Percentiles rank a stretch among this genome's conserved stretches.
Conservation (phyloP, 2,888 invertebrate species). For the Apamea sordens region DNA sequence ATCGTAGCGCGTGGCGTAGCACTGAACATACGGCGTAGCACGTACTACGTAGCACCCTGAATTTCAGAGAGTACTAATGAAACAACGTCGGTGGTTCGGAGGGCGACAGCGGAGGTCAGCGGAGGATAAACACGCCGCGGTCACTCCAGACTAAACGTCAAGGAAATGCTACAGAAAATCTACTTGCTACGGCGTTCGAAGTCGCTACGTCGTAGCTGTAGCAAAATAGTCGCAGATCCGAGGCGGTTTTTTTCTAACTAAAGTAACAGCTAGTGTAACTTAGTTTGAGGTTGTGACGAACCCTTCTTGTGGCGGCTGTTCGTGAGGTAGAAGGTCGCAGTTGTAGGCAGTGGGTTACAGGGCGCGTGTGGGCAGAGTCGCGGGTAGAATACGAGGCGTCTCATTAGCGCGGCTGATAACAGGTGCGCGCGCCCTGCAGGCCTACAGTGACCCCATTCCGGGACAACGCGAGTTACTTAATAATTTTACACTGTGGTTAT, state of each 20-base stretch:
- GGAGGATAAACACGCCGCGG: neutral
- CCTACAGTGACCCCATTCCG: no score
- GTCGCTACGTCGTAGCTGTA: conserved; percentile 2
- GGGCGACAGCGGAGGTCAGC: neutral
- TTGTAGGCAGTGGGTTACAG: neutral
- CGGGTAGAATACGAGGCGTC: conserved; percentile 2
- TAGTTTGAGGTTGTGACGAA: neutral
- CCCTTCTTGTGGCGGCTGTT: no score
- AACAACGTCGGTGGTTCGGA: neutral
- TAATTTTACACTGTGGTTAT: neutral
- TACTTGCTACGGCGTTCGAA: neutral
- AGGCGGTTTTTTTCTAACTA: neutral
- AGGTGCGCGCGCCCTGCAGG: neutral
- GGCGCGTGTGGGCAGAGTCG: neutral
- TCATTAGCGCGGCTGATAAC: conserved; percentile 1
- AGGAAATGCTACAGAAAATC: neutral
- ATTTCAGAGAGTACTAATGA: conserved; percentile 12
- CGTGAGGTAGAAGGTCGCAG: neutral
- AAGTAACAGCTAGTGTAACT: neutral
- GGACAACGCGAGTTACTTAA: neutral
- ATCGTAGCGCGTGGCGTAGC: conserved; percentile 2
- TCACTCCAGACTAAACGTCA: neutral
- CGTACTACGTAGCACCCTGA: neutral
- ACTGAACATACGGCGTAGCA: conserved; percentile 1
- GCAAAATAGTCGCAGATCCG: neutral